A percentile compares a stretch with the other conserved stretches of the same genome.
These are phyloP conservation scores for Aromia moschata DNA, from an alignment of 2,888 invertebrate species.

Conservation along the genomic window DNA sequence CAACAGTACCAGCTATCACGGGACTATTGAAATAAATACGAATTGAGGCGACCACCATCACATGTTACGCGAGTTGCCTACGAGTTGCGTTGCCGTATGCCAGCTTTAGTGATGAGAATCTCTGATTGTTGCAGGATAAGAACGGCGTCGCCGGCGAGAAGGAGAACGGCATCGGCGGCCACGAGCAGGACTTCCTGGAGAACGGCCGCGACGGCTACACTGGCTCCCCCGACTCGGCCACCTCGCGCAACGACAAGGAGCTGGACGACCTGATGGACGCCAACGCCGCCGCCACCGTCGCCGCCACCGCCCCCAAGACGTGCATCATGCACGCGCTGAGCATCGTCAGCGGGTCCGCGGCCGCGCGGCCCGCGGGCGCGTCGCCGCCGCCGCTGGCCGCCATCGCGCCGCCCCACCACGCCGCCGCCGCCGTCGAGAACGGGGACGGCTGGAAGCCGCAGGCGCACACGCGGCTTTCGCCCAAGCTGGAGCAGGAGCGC, in stretches of 20 bases:
- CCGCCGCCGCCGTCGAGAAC: conserved; percentile 57
- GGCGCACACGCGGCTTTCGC: conserved; percentile 57
- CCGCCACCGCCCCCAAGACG: conserved; percentile 63
- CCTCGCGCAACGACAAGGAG: conserved; percentile 66
- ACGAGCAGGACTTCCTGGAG: conserved; percentile 63
- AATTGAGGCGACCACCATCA: too few species aligned
- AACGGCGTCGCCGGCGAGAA: conserved; percentile 47
- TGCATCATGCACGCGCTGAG: conserved; percentile 68
- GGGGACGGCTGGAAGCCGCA: conserved; percentile 59
- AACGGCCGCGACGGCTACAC: conserved; percentile 64
- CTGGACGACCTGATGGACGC: conserved; percentile 66
- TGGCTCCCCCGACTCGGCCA: conserved; percentile 66
- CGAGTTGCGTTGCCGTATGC: too few species aligned
- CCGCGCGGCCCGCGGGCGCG: conserved; percentile 54
- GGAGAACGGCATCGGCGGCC: conserved; percentile 58
- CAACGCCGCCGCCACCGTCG: conserved; percentile 63
- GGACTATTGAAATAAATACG: too few species aligned
- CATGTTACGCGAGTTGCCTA: too few species aligned
- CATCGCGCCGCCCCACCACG: conserved; percentile 57
- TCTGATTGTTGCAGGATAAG: conserved; percentile 55
- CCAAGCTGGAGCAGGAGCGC: conserved; percentile 57
- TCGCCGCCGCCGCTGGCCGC: conserved; percentile 60
- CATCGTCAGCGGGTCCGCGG: conserved; percentile 64
- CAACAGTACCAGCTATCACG: too few species aligned
- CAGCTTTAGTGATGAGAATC: too few species aligned